Evolutionary conservation across 2,797 vertebrate genomes (phyloP), one percentile per base, ranked within the genome.

Genomic region (Podarcis lilfordi): DNA sequence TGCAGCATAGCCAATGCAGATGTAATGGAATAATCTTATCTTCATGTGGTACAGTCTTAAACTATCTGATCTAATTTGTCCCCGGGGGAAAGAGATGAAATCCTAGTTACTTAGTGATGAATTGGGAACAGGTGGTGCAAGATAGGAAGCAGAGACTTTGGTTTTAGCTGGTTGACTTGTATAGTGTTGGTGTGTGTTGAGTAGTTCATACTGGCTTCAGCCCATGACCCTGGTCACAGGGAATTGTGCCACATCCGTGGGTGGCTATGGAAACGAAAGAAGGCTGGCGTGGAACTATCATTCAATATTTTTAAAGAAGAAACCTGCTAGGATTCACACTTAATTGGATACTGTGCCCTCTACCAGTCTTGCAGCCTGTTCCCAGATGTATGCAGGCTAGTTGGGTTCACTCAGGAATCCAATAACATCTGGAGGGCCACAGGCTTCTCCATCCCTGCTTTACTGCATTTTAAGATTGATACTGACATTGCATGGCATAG

Each of bases 21-120:
- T 43, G 29, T 82, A 27, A 64, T 66, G 55, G 55, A 13, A 75
- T 87, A 64, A 87, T 72, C 66, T 68, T 86, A 76, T 55, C 64
- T 78, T 69, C 61, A 27, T 72, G 37, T 84, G 55, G 66, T 59
- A 78, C 3, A 79, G 29, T 40, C 32, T 66, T 64, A 76, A 79
- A 40, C 66, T 32, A n/a, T 84, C 32, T 78, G 81, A 84, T 84
- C 66, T 84, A 72, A 43, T 72, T 81, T 74, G 35, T 81, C 50
- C 8, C 29, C 69, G 35, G 10, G 55, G 23, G 37, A 72, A 37
- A 32, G 69, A 61, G 40, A 37, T 43, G 50, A 59, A 84, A 78
- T 77, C 35, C n/a, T 69, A 37, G 11, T 59, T 66, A 37, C 64
- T 43, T 71, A 79, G n/a, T n/a, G 69, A 9, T 59, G 74, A 84